Base-by-base conservation (phyloP, 2,888 invertebrate genomes). In the Ennomos erosarius region DNA sequence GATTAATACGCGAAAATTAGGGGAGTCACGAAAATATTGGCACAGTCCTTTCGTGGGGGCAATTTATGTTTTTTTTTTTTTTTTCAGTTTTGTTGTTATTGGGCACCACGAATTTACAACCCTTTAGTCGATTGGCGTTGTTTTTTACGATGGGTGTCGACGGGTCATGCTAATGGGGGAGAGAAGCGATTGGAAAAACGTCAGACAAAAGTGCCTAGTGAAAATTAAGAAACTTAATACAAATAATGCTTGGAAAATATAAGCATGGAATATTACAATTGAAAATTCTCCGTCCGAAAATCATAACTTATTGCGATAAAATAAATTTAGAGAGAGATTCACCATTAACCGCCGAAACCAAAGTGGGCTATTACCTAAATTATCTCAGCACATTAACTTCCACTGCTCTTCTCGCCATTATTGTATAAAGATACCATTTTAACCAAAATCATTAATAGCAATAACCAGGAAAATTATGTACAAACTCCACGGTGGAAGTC, bases 1-100 rank as follows among this genome's bases (percentile, higher is more conserved):
- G 66, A 75, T 79, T 75, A 74, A 71, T 74, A 65, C 39, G 57
- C 44, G 65, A 64, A 74, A 77, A 74, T 74, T 69, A 67, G 68
- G 62, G 54, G 55, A 48, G 59, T 69, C 47, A 55, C 48, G 62
- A 53, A 62, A 70, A 69, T 70, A 71, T 71, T 55, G 64, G 62
- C 59, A 59, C 68, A 68, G 51, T 39, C 62, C 50, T 50, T 37
- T 56, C 49, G 50, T 46, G 54, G 42, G 42, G 54, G 66, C 63
- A 61, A 57, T 57, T 63, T 59, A 65, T 51, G 59, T 46, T 59
- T 16, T 6, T 53, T 58, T 59, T 16, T 6, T 53, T 58, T 55
- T 44, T 59, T 42, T 36, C 51, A 46, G 42, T 49, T 44, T 36
- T 47, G 51, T 64, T 59, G 52, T 60, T 59, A 60, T 51, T 49